Evolutionary conservation across 1,140 invertebrate species (phyloP).

Genomic region (Apocrypta bakeri): DNA sequence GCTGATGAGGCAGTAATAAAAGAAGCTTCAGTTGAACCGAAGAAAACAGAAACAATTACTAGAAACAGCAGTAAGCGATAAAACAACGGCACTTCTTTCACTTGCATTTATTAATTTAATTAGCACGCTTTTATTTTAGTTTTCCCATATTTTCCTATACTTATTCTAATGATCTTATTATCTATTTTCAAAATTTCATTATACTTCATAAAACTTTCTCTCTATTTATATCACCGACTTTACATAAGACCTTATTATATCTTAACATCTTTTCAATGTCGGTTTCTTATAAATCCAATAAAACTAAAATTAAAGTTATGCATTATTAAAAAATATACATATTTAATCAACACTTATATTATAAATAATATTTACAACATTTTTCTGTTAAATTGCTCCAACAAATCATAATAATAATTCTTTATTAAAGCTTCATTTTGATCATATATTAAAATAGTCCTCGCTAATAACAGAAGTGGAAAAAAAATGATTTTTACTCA

Average conservation of each 20-base stretch:
- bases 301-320: not conserved
- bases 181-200: not conserved
- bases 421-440: not conserved
- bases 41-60: constrained; percentile 8
- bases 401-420: not conserved
- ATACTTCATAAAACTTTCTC: not conserved
- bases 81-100: constrained; percentile 54
- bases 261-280: not conserved
- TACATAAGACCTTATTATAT: not conserved
- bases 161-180: not conserved
- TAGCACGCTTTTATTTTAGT: constrained; percentile 54
- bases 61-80: constrained; percentile 42
- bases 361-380: not conserved
- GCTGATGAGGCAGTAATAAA: constrained; percentile 20
- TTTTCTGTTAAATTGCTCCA: not conserved
- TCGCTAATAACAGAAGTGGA: not conserved
- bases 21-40: not conserved
- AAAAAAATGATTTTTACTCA: not conserved
- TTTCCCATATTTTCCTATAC: constrained; percentile 6
- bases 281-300: not conserved
- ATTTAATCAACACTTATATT: no score
- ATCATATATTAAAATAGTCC: not conserved
- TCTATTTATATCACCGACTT: not conserved
- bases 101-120: constrained; percentile 55
- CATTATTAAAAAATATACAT: not conserved